Percentiles rank a stretch among this genome's conserved stretches.
Evolutionary conservation across 2,888 invertebrate species (phyloP).

Genomic region (Chymomyza amoena): DNA sequence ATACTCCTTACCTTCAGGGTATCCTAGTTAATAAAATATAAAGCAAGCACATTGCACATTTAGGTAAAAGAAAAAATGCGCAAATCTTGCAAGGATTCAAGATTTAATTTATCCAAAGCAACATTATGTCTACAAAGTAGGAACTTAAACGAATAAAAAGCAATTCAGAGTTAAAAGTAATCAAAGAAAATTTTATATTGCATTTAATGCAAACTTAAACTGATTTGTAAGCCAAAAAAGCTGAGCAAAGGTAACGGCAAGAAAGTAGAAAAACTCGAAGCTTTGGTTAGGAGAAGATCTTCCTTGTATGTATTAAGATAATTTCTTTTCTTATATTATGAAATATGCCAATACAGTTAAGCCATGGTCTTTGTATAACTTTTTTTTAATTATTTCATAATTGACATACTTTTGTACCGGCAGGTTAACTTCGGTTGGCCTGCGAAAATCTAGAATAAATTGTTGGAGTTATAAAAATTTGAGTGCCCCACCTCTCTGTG

Average conservation of each 20-base stretch:
- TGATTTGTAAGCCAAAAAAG: constrained; percentile 23
- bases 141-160: constrained; percentile 46
- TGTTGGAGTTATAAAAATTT: too few species aligned
- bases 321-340: too few species aligned
- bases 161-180: constrained; percentile 44
- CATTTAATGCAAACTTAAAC: constrained; percentile 29
- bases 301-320: too few species aligned
- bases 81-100: neutral
- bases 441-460: too few species aligned
- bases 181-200: constrained; percentile 38
- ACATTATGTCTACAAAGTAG: constrained; percentile 6
- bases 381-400: too few species aligned
- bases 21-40: neutral
- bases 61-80: neutral
- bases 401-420: too few species aligned
- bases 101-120: neutral
- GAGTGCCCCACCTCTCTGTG: too few species aligned
- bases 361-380: too few species aligned
- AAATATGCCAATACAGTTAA: too few species aligned
- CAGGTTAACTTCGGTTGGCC: too few species aligned
- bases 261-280: neutral
- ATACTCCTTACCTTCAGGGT: neutral
- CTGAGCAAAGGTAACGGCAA: constrained; percentile 9
- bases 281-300: constrained; percentile 16
- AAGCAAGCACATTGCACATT: neutral